These are phyloP conservation scores for Chesias legatella DNA, from an alignment of 2,888 invertebrate species.

Conservation along the genomic window DNA sequence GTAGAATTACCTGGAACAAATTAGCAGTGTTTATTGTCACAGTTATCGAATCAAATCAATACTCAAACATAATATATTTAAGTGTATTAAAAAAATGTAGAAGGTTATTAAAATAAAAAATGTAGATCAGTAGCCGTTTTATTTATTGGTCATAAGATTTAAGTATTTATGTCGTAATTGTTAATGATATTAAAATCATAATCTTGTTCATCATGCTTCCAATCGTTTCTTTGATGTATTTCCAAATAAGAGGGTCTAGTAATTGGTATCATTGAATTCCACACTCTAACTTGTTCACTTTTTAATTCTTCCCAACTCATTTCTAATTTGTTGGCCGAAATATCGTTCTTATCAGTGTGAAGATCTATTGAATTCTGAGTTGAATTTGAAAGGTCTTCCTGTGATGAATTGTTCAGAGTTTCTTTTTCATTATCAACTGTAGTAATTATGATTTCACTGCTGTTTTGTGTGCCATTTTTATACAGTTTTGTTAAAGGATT, in stretches of 20 bases:
- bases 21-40: background rate
- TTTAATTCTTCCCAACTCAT: slow-evolving; percentile 22
- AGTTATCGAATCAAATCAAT: background rate
- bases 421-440: slow-evolving; percentile 4
- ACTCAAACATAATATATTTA: too few species aligned
- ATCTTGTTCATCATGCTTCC: slow-evolving; percentile 44
- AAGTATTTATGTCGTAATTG: slow-evolving; percentile 8
- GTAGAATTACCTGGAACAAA: slow-evolving; percentile 71
- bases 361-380: slow-evolving; percentile 1
- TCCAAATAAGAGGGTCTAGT: slow-evolving; percentile 51
- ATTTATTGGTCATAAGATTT: background rate
- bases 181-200: slow-evolving; percentile 33
- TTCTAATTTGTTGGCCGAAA: slow-evolving; percentile 4
- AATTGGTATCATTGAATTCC: slow-evolving; percentile 43
- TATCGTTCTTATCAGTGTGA: background rate
- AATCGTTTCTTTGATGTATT: slow-evolving; percentile 45
- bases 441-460: background rate
- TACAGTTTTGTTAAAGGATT: background rate
- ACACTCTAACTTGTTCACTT: slow-evolving; percentile 12
- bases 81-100: too few species aligned
- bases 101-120: too few species aligned
- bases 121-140: too few species aligned
- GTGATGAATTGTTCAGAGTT: slow-evolving; percentile 2
- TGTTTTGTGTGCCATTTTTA: background rate
- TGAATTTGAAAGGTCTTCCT: slow-evolving; percentile 4